These are phyloP conservation scores for Corynorhinus townsendii DNA, from an alignment of 2,113 vertebrate genomes.

Conservation along the genomic window DNA sequence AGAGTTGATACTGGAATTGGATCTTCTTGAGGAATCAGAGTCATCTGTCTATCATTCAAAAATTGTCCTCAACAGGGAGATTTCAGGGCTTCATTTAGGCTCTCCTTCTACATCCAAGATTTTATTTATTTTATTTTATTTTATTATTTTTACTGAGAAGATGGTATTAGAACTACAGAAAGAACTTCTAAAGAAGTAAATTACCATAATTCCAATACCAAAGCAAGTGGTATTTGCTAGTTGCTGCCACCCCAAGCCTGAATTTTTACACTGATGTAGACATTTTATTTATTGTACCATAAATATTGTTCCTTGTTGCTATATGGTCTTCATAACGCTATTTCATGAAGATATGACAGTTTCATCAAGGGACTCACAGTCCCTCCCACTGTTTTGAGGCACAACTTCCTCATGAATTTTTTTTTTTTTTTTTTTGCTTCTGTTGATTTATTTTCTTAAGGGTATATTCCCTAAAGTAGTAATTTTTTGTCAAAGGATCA, in stretches of 20 bases:
- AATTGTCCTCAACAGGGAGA: background rate
- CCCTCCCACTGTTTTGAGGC: background rate
- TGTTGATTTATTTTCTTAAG: background rate
- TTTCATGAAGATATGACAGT: background rate
- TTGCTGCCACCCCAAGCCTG: background rate
- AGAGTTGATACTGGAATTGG: background rate
- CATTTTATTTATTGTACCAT: background rate
- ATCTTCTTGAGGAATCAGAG: background rate
- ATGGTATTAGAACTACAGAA: background rate
- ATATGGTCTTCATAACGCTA: background rate
- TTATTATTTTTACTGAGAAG: background rate
- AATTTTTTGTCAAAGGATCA: slow-evolving; percentile 37
- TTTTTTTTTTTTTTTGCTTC: background rate
- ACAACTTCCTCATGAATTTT: background rate
- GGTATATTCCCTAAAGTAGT: background rate
- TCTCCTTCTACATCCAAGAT: background rate
- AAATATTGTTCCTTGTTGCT: background rate
- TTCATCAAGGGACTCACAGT: background rate
- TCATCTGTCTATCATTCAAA: background rate
- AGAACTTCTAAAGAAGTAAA: background rate
- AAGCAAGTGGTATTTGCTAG: background rate
- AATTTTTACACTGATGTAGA: background rate
- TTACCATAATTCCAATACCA: background rate
- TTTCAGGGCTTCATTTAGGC: background rate
- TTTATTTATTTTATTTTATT: background rate